These are phyloP conservation scores for Diadophis punctatus DNA, from an alignment of 2,113 vertebrate genomes.

Conservation along the genomic window DNA sequence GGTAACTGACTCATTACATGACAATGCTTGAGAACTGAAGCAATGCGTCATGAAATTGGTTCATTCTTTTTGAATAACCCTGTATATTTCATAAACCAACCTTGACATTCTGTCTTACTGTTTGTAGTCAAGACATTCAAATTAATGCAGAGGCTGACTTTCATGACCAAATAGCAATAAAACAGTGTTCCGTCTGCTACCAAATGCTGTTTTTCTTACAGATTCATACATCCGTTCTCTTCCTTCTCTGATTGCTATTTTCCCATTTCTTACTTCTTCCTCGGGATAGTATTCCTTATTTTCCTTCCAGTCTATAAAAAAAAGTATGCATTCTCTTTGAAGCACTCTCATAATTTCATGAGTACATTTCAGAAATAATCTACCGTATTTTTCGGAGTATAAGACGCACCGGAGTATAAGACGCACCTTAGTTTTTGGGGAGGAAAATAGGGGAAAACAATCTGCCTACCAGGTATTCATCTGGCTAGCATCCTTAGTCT, in stretches of 20 bases:
- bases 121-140: neutral
- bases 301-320: neutral
- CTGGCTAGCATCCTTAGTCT: too few relatives aligned
- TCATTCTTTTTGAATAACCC: too few relatives aligned
- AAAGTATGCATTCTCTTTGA: neutral
- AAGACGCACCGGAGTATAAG: too few relatives aligned
- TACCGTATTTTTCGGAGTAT: too few relatives aligned
- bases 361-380: fast-evolving
- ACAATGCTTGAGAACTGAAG: too few relatives aligned
- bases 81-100: neutral
- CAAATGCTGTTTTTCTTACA: neutral
- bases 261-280: neutral
- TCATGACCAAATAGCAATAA: neutral
- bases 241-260: neutral
- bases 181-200: neutral
- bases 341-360: neutral
- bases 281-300: neutral
- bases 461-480: too few relatives aligned
- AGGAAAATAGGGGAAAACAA: too few relatives aligned
- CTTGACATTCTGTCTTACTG: neutral
- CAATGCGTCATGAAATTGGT: too few relatives aligned
- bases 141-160: neutral
- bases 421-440: too few relatives aligned
- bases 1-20: too few relatives aligned
- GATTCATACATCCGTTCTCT: neutral